A percentile compares a stretch with the other conserved stretches of the same genome.
Conservation (phyloP, 2,888 invertebrate genomes). For the Lordiphosa fenestrarum region DNA sequence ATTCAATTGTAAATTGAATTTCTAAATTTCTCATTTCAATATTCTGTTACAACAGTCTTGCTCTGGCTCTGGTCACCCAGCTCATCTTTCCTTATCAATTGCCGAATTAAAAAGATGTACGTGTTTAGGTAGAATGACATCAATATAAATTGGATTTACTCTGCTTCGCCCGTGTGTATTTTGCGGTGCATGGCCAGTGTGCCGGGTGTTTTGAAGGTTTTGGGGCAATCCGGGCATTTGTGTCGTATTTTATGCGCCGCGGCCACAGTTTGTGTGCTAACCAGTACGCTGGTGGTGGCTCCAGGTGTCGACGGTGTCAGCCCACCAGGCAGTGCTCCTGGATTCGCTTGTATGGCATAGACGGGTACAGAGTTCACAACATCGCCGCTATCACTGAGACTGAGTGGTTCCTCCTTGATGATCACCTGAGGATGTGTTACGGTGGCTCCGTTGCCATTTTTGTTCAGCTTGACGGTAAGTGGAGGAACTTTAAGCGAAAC, state of each 20-base stretch:
- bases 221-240: slow-evolving; percentile 79
- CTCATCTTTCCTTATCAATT: neutral
- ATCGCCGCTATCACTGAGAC: slow-evolving; percentile 67
- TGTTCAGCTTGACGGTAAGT: slow-evolving; percentile 76
- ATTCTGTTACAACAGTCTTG: too few relatives aligned
- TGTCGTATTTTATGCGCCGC: slow-evolving; percentile 76
- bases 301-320: slow-evolving; percentile 10
- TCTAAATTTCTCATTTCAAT: too few relatives aligned
- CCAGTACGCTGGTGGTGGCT: slow-evolving; percentile 55
- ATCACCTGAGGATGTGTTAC: slow-evolving; percentile 76
- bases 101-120: slow-evolving; percentile 10
- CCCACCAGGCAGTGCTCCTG: slow-evolving; percentile 43
- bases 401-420: slow-evolving; percentile 76
- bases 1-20: too few relatives aligned
- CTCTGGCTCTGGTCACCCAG: too few relatives aligned
- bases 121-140: slow-evolving; percentile 7
- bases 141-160: slow-evolving; percentile 75
- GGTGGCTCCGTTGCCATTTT: slow-evolving; percentile 71
- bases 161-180: slow-evolving; percentile 79
- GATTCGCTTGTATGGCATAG: slow-evolving; percentile 75
- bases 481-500: slow-evolving; percentile 76
- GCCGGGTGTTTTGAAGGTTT: slow-evolving; percentile 79
- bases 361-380: slow-evolving; percentile 71
- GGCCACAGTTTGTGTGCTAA: slow-evolving; percentile 56
- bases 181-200: slow-evolving; percentile 79